These are phyloP conservation scores for Trypoxylus dichotomus DNA, from an alignment of 1,140 invertebrate genomes.

Conservation along the genomic window DNA sequence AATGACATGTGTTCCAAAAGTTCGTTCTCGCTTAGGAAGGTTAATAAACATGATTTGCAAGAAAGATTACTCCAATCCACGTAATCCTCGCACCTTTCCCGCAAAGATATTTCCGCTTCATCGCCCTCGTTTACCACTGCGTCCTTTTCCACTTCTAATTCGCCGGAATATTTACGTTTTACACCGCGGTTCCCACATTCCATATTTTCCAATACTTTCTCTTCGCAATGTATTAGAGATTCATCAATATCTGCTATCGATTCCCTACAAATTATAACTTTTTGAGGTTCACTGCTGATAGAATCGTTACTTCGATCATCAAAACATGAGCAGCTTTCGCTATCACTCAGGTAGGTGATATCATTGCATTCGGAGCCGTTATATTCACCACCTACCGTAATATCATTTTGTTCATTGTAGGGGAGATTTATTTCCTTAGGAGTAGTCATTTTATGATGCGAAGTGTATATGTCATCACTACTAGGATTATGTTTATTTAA, in stretches of 20 bases:
- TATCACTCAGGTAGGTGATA: neutral
- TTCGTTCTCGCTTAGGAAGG: conserved; percentile 47
- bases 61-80: conserved; percentile 44
- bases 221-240: neutral
- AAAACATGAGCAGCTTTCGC: neutral
- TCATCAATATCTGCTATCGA: conserved; percentile 37
- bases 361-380: conserved; percentile 17
- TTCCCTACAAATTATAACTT: conserved; percentile 18
- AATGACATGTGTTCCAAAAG: conserved; percentile 54
- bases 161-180: neutral
- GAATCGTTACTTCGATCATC: neutral
- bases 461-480: too few species aligned
- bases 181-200: neutral
- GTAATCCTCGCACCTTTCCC: conserved; percentile 19
- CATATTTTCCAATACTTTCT: neutral
- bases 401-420: neutral
- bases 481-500: neutral
- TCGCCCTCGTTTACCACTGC: neutral
- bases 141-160: too few species aligned
- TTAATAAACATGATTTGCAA: conserved; percentile 52
- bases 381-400: neutral
- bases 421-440: neutral
- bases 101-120: conserved; percentile 14
- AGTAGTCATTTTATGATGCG: too few species aligned
- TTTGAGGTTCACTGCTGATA: conserved; percentile 20